Percentiles rank a stretch among this genome's conserved stretches.
Conservation (phyloP, 2,888 invertebrate species). For the Andrena flavipes region DNA sequence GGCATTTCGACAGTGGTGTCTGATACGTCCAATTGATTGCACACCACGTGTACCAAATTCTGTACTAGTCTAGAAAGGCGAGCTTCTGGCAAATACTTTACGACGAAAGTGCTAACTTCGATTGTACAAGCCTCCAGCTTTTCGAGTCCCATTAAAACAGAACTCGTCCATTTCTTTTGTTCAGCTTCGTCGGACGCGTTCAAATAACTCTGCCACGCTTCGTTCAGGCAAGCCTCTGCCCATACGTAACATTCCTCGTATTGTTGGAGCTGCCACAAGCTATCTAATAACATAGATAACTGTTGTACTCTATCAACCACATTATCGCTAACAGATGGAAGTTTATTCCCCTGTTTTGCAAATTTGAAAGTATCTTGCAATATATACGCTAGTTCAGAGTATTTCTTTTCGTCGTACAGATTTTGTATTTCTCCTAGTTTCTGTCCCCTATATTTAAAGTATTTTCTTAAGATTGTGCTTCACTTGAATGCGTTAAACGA, state of each 20-base stretch:
- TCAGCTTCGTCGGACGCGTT: constrained; percentile 83
- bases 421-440: constrained; percentile 88
- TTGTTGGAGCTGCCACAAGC: constrained; percentile 88
- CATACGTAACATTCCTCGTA: constrained; percentile 90
- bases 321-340: constrained; percentile 71
- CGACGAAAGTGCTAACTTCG: constrained; percentile 86
- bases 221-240: constrained; percentile 91
- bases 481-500: constrained; percentile 13
- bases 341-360: constrained; percentile 78
- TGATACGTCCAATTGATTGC: constrained; percentile 90
- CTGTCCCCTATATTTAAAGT: constrained; percentile 81
- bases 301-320: constrained; percentile 85
- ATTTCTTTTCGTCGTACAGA: constrained; percentile 88
- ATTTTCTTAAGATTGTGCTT: neutral
- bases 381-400: constrained; percentile 89
- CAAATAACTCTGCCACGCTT: constrained; percentile 89
- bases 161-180: constrained; percentile 85
- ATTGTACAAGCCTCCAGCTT: constrained; percentile 86
- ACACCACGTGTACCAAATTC: constrained; percentile 91
- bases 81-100: constrained; percentile 86
- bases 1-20: constrained; percentile 89
- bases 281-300: constrained; percentile 87
- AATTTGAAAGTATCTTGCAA: constrained; percentile 89
- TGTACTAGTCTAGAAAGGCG: constrained; percentile 90
- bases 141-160: constrained; percentile 84